phyloP scores from a whole-genome alignment of 2,113 vertebrate genomes.

The Centropus unirufus region DNA sequence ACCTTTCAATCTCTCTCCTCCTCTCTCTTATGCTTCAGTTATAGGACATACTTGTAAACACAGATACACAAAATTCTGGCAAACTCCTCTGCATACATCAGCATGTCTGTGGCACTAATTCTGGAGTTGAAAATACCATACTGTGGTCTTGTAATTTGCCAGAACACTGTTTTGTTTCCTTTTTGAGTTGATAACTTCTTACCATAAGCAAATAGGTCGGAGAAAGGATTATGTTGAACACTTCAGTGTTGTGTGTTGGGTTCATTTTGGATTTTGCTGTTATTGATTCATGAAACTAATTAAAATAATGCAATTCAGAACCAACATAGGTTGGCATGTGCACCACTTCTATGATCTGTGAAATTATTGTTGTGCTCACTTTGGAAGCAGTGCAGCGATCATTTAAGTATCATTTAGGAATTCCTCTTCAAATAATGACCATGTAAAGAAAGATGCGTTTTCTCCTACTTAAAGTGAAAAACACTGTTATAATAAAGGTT shows the following conservation, averaged over 20 bases:
- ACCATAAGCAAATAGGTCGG: neutral
- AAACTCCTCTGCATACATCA: neutral
- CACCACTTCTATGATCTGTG: neutral
- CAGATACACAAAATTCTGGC: neutral
- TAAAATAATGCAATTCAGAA: neutral
- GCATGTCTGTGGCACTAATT: neutral
- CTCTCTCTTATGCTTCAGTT: neutral
- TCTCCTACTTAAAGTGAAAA: neutral
- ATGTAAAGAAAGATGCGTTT: neutral
- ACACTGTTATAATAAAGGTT: neutral
- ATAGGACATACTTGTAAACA: neutral
- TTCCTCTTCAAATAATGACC: neutral
- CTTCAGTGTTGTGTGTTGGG: neutral
- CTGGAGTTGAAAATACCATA: neutral
- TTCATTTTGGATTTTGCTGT: neutral
- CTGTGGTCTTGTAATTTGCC: neutral
- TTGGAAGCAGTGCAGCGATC: constrained; percentile 16
- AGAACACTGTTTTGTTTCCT: neutral
- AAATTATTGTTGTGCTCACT: neutral
- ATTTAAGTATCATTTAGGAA: constrained; percentile 3
- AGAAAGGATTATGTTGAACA: neutral
- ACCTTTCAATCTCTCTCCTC: neutral
- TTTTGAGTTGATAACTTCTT: neutral
- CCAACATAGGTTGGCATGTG: neutral
- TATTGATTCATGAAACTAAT: neutral